Evolutionary conservation across 2,888 invertebrate species (phyloP), one percentile per base, ranked within the genome.

Genomic region (Poecilus cupreus): DNA sequence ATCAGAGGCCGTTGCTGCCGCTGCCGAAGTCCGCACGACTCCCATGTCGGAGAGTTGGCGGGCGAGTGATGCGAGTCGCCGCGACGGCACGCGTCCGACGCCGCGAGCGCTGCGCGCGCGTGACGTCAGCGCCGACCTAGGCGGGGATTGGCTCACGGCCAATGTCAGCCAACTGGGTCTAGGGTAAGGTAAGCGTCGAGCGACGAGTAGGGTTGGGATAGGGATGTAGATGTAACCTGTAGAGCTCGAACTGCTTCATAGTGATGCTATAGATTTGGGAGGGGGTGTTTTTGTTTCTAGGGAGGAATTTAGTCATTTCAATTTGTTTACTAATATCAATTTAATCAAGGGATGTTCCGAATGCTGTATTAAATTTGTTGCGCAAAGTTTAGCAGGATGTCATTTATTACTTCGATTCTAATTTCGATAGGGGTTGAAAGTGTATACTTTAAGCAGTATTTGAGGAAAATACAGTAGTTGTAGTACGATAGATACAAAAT

Each of bases 111-210:
- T 83, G 85, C 85, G 86, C 85, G 85, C 86, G 90, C 83, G 86
- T 91, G 92, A 92, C 92, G 92, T 92, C 91, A 91, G 90, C 88
- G 87, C 87, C 91, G 91, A 92, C 92, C 91, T 91, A 91, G 92
- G 84, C 86, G 85, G 84, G 85, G 84, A 88, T 88, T 88, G 88
- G 88, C 46, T 72, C 46, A 24, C 84, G 86, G 87, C 87, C 87
- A 87, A 87, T 88, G 86, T 85, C 86, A 70, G 22, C 32, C 51
- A 70, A 79, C 70, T 79, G 85, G 85, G 87, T 87, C 87, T 87
- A 87, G 88, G 88, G 88, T 87, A 88, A 88, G 88, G 88, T 68
- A 20, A 76, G 68, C 68, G n/a, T n/a, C n/a, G n/a, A n/a, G n/a
- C n/a, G n/a, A n/a, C n/a, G 16, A 79, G 68, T n/a, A 8, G 24